Base-by-base conservation (phyloP, 2,888 invertebrate species). In the Osedax fenrisi region DNA sequence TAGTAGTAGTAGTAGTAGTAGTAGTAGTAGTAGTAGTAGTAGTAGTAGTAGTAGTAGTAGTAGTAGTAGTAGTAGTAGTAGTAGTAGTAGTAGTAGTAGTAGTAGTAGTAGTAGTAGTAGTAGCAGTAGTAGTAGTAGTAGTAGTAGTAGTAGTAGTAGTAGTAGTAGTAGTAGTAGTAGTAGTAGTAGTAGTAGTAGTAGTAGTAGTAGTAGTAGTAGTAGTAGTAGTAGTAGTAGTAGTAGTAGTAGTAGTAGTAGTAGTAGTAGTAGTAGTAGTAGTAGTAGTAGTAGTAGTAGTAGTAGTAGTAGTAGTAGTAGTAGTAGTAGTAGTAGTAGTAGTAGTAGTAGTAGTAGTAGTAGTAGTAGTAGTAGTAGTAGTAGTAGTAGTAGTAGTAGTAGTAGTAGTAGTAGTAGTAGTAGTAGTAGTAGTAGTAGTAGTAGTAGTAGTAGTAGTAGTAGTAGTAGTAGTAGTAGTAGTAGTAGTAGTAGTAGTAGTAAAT, bases 131-230 rank as follows among this genome's bases (percentile, higher is more conserved):
- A 68, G 68, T 26, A 23, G 26, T 68, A 68, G 68, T 68, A 68
- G 68, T 68, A 68, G 68, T 68, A 68, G 68, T 68, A 68, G 68
- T 68, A 68, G 68, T 68, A 68, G 68, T 68, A 68, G 68, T 68
- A 68, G 68, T 68, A 68, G 68, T 68, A 68, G 68, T 68, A 68
- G 68, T 68, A 68, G 68, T 26, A 23, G 26, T 68, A 68, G 68
- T 68, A 68, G 68, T 68, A 68, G 68, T 68, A 68, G 68, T 68
- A 68, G 68, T 68, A 26, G 68, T 68, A 68, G 68, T 68, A 68
- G 25, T 68, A 68, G 68, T 68, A 68, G 68, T 68, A 68, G 68
- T 68, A 68, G 68, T 68, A 68, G 68, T 26, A 23, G 26, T 68
- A 68, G 68, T 68, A 68, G 68, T 25, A 68, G 68, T 68, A 68